These are phyloP conservation scores for Bellardia pandia DNA, from an alignment of 2,888 invertebrate genomes.

Conservation along the genomic window DNA sequence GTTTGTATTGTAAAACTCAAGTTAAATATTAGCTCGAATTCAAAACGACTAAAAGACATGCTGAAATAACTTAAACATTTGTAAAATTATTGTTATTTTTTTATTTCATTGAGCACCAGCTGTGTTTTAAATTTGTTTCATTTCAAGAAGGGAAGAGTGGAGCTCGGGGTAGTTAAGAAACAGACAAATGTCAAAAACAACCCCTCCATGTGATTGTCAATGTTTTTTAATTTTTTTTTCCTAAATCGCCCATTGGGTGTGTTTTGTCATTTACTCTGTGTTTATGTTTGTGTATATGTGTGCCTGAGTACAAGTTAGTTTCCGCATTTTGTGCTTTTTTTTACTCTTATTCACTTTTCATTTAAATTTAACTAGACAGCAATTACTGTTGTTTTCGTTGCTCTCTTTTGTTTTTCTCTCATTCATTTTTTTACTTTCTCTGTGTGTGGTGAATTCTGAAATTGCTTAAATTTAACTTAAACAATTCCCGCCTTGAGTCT, in stretches of 20 bases:
- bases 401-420: constrained; percentile 1
- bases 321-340: constrained; percentile 56
- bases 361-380: neutral
- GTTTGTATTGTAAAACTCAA: neutral
- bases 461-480: constrained; percentile 33
- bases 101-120: constrained; percentile 45
- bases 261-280: constrained; percentile 46
- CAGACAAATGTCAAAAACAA: constrained; percentile 69
- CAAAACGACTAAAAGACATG: neutral
- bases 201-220: constrained; percentile 71
- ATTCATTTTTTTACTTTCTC: neutral
- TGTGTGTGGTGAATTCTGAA: constrained; percentile 55
- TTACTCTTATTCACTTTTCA: constrained; percentile 40
- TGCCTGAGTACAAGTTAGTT: constrained; percentile 46
- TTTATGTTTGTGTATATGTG: constrained; percentile 31
- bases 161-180: constrained; percentile 41
- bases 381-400: constrained; percentile 23
- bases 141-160: neutral
- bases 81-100: constrained; percentile 9
- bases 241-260: constrained; percentile 62
- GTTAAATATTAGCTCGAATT: neutral
- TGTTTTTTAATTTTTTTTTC: constrained; percentile 37
- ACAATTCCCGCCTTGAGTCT: constrained; percentile 59
- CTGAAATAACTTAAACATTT: neutral
- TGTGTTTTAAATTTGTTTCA: constrained; percentile 52